Evolutionary conservation across 2,888 invertebrate genomes (phyloP), one percentile per base, ranked within the genome.

Genomic region (Spialia ferax): DNA sequence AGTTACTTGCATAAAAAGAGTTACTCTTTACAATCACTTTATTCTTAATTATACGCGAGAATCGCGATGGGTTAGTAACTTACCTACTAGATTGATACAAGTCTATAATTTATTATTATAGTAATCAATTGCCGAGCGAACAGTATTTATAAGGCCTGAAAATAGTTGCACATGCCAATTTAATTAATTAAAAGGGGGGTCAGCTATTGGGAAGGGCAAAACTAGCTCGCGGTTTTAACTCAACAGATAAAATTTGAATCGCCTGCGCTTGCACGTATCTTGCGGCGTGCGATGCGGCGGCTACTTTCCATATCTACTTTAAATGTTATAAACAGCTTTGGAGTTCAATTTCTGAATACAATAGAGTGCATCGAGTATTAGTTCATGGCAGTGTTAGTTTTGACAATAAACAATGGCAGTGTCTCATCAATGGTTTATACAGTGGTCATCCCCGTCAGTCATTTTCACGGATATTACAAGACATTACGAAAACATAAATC

Each of bases 361-460:
- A 42, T 1, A 18, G 7, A 57, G 38, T 60, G 29, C 15, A 4
- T 20, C 29, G 26, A 26, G 22, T 52, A 20, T 45, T 55, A 52
- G 65, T 38, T 55, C 26, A 66, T 66, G 66, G 66, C 60, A 60
- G 65, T 66, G 54, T 55, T 60, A 60, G 56, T 15, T 56, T 56
- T 64, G 13, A 10, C 0, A 13, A 26, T 22, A 48, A 77, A 79
- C 70, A 60, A 93, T 93, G 91, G 91, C 94, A 68, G 86, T 92
- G 74, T 91, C 93, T 69, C 90, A 93, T 79, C 93, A 93, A 83
- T 94, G 94, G 93, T 93, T 92, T 76, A 83, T 93, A 70, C 91
- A 93, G 77, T 94, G 94, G 94, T 84, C 90, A 13, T 77, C 90
- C 11, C 93, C 93, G 5, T 79, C 89, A 32, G 72, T 84, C 75